Percentiles rank a stretch among this genome's conserved stretches.
Conservation (phyloP, 2,888 invertebrate species). For the Leptopterna dolabrata region DNA sequence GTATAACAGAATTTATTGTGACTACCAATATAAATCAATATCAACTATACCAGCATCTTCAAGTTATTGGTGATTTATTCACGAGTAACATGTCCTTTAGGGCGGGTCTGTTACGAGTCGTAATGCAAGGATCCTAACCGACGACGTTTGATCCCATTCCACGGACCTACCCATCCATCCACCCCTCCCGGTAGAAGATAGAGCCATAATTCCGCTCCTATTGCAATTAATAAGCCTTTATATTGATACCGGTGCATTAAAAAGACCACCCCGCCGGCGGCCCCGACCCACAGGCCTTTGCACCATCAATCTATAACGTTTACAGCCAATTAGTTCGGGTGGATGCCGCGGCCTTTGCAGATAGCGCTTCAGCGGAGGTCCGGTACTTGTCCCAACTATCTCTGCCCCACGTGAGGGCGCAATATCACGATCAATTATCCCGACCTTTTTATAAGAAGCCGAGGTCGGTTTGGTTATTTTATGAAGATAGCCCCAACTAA, state of each 20-base stretch:
- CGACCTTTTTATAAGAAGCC: conserved; percentile 33
- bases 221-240: conserved; percentile 10
- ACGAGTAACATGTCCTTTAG: background rate
- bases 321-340: conserved; percentile 41
- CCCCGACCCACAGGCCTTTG: background rate
- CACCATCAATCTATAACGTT: conserved; percentile 30
- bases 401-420: conserved; percentile 41
- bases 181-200: background rate
- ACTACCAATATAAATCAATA: too few species aligned
- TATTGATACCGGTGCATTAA: background rate
- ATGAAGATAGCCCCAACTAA: conserved; percentile 19
- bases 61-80: background rate
- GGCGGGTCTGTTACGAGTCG: background rate
- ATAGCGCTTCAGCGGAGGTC: conserved; percentile 29
- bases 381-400: conserved; percentile 17
- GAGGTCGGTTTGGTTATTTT: conserved; percentile 6
- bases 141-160: background rate
- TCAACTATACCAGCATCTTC: background rate
- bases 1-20: too few species aligned
- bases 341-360: conserved; percentile 12
- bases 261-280: conserved; percentile 27
- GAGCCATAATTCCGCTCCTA: background rate
- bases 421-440: conserved; percentile 47
- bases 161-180: background rate
- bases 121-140: background rate